phyloP scores from a whole-genome alignment of 2,113 vertebrate species.

The Noturus placidus region DNA sequence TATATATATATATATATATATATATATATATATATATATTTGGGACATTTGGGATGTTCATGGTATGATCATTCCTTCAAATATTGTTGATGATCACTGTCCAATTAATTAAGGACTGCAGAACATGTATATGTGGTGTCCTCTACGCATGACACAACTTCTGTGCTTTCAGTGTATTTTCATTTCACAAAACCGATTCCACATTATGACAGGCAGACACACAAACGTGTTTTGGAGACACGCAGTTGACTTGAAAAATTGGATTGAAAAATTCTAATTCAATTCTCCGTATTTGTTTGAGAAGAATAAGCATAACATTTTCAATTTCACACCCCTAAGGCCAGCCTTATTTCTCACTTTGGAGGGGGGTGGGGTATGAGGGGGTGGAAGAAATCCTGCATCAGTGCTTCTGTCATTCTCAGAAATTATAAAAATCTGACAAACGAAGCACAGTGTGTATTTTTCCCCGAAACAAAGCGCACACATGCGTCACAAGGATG shows the following conservation, averaged over 20 bases:
- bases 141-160: background rate
- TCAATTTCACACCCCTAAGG: slow-evolving; percentile 34
- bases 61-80: background rate
- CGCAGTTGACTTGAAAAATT: background rate
- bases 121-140: background rate
- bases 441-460: background rate
- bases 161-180: background rate
- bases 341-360: slow-evolving; percentile 10
- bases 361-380: no score
- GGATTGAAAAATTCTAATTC: background rate
- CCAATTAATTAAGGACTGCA: background rate
- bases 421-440: slow-evolving; percentile 2
- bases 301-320: slow-evolving; percentile 3
- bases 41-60: background rate
- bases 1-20: no score
- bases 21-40: no score
- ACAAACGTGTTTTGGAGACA: background rate
- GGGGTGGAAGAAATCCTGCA: background rate
- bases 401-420: slow-evolving; percentile 2
- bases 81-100: background rate
- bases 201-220: background rate
- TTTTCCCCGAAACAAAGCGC: slow-evolving; percentile 49
- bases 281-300: slow-evolving; percentile 9
- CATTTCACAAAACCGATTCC: background rate
- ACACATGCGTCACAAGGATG: slow-evolving; percentile 50